Conservation (phyloP, 2,888 invertebrate species). For the Acrocyrtus sp. region DNA sequence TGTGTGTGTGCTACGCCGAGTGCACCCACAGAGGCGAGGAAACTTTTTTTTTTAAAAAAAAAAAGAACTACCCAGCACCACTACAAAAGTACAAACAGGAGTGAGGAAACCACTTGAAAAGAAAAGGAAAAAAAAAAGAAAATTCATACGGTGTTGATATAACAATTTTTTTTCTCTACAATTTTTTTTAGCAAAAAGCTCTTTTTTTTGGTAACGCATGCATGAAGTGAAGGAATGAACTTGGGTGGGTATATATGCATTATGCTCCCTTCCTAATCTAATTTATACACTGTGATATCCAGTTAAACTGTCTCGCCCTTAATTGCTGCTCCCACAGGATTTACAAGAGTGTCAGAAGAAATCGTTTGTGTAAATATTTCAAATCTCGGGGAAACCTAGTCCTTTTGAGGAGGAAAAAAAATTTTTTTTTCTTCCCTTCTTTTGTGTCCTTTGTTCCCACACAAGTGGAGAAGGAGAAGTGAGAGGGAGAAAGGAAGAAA, state of each 20-base stretch:
- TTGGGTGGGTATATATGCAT: no score
- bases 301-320: slow-evolving; percentile 33
- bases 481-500: background rate
- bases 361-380: slow-evolving; percentile 52
- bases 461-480: background rate
- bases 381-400: slow-evolving; percentile 39
- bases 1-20: no score
- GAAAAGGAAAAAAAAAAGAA: no score
- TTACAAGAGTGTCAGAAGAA: slow-evolving; percentile 41
- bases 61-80: no score
- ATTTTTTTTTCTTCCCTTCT: background rate
- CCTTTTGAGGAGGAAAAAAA: slow-evolving; percentile 4
- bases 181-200: background rate
- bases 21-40: no score
- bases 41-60: no score
- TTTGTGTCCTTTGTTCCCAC: slow-evolving; percentile 17
- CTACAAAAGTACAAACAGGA: no score
- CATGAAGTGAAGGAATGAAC: no score
- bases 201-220: no score
- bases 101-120: background rate
- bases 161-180: no score
- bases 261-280: slow-evolving; percentile 28
- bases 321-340: slow-evolving; percentile 48
- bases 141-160: no score
- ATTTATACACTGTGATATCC: slow-evolving; percentile 44